phyloP scores from a whole-genome alignment of 1,140 invertebrate genomes.

The Ephestia elutella region DNA sequence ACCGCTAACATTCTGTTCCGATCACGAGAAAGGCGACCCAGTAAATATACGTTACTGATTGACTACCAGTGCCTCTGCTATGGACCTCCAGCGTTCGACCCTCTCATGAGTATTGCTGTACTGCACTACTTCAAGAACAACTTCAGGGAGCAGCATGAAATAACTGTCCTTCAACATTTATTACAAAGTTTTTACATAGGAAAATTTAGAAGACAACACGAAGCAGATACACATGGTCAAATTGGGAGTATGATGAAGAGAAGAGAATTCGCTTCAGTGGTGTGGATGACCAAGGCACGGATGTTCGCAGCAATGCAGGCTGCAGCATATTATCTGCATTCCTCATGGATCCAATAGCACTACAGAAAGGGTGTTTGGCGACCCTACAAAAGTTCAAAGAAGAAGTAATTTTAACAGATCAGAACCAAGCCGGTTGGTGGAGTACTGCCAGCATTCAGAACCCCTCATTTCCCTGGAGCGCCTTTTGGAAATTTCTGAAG shows the following conservation, averaged over 20 bases:
- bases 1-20: slow-evolving; percentile 70
- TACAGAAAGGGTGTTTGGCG: slow-evolving; percentile 39
- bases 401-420: slow-evolving; percentile 33
- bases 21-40: slow-evolving; percentile 46
- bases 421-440: slow-evolving; percentile 44
- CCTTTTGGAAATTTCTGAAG: slow-evolving; percentile 39
- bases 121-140: slow-evolving; percentile 46
- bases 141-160: slow-evolving; percentile 47
- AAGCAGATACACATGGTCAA: slow-evolving; percentile 27
- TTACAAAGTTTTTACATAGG: slow-evolving; percentile 42
- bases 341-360: slow-evolving; percentile 40
- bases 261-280: slow-evolving; percentile 34
- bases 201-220: slow-evolving; percentile 32
- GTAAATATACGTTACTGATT: slow-evolving; percentile 52
- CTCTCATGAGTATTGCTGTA: slow-evolving; percentile 58
- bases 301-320: slow-evolving; percentile 37
- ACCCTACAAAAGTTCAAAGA: slow-evolving; percentile 43
- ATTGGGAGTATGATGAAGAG: slow-evolving; percentile 30
- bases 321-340: slow-evolving; percentile 35
- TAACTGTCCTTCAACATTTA: slow-evolving; percentile 44
- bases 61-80: slow-evolving; percentile 67
- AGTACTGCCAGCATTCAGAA: slow-evolving; percentile 24
- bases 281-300: slow-evolving; percentile 36
- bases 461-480: slow-evolving; percentile 27
- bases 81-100: slow-evolving; percentile 64